Base-by-base conservation (phyloP, 1,140 invertebrate genomes). In the Chlorops oryzae region DNA sequence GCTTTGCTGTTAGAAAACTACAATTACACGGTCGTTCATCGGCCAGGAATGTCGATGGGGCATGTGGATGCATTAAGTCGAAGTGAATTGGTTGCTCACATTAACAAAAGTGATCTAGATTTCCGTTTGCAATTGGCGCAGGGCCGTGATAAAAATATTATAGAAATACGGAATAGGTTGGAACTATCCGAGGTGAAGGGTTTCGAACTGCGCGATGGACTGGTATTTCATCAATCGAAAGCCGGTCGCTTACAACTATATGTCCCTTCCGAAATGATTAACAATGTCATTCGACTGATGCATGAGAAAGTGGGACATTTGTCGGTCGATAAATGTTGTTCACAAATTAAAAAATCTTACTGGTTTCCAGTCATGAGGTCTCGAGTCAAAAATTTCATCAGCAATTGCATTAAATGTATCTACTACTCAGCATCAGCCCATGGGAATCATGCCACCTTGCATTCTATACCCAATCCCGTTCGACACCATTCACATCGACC, bases 231-330 rank as follows among this genome's bases (percentile, higher is more conserved):
- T 10, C 3, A 6, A 24, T 10, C 15, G 2, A 25, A 6, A 5
- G 9, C 22, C 4, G 34, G 23, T 2, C 22, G 15, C 15, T 17
- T 12, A 20, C 20, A 25, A 41, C 42, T 49, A 28, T 49, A 22
- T 17, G 47, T 40, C 20, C 47, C 47, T 4, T 5, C 64, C 2
- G 73, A 77, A 50, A n/a, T n/a, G n/a, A n/a, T n/a, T n/a, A n/a
- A n/a, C n/a, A n/a, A n/a, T n/a, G n/a, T n/a, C n/a, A n/a, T n/a
- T n/a, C n/a, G n/a, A n/a, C n/a, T n/a, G n/a, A n/a, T n/a, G n/a
- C n/a, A n/a, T n/a, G n/a, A n/a, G n/a, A n/a, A n/a, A n/a, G n/a
- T n/a, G n/a, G n/a, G n/a, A n/a, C n/a, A n/a, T n/a, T n/a, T n/a
- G n/a, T n/a, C n/a, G n/a, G n/a, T n/a, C n/a, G n/a, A n/a, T n/a